phyloP scores from a whole-genome alignment of 2,113 vertebrate species.

The Murina feae region DNA sequence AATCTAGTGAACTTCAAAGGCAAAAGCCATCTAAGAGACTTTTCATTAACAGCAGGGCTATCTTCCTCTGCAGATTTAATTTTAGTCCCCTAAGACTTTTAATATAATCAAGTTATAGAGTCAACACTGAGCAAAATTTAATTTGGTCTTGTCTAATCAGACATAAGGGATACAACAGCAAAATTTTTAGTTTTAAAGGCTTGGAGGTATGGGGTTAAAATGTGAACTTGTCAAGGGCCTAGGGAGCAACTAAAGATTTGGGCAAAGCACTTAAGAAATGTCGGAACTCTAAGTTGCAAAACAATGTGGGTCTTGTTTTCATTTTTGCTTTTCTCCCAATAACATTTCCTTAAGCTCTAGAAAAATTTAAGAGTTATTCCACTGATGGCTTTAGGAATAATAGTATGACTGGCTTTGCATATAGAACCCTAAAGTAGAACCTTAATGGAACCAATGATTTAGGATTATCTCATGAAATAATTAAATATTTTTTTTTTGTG shows the following conservation, averaged over 20 bases:
- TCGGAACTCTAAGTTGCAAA: not conserved
- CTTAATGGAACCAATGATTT: not conserved
- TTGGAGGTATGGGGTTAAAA: not conserved
- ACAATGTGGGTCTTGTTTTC: not conserved
- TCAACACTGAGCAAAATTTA: constrained; percentile 32
- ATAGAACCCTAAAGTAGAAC: not conserved
- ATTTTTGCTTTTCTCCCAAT: not conserved
- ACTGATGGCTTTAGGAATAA: not conserved
- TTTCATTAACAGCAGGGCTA: constrained; percentile 49
- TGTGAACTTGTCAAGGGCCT: not conserved
- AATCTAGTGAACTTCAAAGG: constrained; percentile 53
- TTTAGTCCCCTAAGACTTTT: constrained; percentile 32
- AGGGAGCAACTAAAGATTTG: not conserved
- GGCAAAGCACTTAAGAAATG: not conserved
- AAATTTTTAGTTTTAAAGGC: not conserved
- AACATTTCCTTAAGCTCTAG: not conserved
- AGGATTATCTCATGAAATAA: not conserved
- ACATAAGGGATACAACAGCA: not conserved
- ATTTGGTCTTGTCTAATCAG: constrained; percentile 49
- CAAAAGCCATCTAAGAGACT: not conserved
- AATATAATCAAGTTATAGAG: constrained; percentile 55
- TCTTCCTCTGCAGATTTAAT: constrained; percentile 34
- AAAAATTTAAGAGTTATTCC: not conserved
- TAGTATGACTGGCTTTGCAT: not conserved
- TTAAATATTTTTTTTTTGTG: not conserved